Percentiles rank a stretch among this genome's conserved stretches.
phyloP scores from a whole-genome alignment of 1,140 invertebrate genomes.

The Harlomillsia oculata region DNA sequence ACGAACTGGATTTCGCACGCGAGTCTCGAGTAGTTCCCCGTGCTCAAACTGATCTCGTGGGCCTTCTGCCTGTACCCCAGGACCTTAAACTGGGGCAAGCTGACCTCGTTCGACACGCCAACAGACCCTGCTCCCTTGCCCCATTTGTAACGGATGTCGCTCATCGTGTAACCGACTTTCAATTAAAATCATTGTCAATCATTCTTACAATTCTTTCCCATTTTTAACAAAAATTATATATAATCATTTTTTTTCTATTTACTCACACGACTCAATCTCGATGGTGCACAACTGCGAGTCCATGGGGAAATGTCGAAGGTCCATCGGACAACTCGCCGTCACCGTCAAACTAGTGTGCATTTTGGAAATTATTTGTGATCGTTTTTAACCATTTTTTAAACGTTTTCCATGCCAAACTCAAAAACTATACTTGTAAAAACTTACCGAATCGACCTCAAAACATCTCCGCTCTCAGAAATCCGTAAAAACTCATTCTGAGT shows the following conservation, averaged over 20 bases:
- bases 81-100: not conserved
- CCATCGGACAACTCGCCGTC: slow-evolving; percentile 52
- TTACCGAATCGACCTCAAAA: slow-evolving; percentile 89
- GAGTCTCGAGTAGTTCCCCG: slow-evolving; percentile 94
- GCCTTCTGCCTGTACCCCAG: slow-evolving; percentile 71
- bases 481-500: slow-evolving; percentile 94
- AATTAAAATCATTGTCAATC: no score
- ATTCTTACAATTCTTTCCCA: not conserved
- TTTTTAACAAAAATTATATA: no score
- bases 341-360: slow-evolving; percentile 71
- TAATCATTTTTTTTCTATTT: no score
- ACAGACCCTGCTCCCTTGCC: not conserved
- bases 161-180: not conserved
- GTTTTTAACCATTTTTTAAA: not conserved
- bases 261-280: slow-evolving; percentile 28
- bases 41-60: slow-evolving; percentile 83
- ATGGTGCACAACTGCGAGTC: slow-evolving; percentile 41
- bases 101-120: not conserved
- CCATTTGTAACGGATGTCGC: slow-evolving; percentile 3
- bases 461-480: slow-evolving; percentile 84
- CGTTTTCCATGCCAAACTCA: not conserved
- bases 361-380: slow-evolving; percentile 48
- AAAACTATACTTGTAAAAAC: no score
- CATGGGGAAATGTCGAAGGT: slow-evolving; percentile 51
- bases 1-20: slow-evolving; percentile 96